Conservation (phyloP, 2,113 vertebrate species). For the Hippocampus comes region DNA sequence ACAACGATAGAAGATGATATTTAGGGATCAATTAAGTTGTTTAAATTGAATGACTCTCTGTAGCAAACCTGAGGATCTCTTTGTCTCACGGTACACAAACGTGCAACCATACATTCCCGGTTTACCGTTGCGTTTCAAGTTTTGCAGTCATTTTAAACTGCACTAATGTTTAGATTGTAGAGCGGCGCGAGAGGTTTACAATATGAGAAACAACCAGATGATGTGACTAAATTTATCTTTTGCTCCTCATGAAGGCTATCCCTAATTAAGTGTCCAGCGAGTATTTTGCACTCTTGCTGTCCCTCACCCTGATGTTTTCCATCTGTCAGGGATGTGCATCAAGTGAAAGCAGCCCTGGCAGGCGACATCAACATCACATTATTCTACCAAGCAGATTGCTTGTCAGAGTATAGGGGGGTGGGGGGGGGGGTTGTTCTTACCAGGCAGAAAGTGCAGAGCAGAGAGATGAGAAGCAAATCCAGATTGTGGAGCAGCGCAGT, state of each 20-base stretch:
- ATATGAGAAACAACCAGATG: neutral
- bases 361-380: slow-evolving; percentile 1
- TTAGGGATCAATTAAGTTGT: no score
- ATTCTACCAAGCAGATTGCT: neutral
- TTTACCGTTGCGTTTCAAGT: neutral
- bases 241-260: neutral
- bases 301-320: neutral
- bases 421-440: slow-evolving; percentile 72
- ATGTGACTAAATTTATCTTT: no score
- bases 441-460: slow-evolving; percentile 77
- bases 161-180: neutral
- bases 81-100: no score
- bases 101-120: no score
- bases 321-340: neutral
- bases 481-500: slow-evolving; percentile 77
- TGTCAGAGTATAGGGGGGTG: neutral
- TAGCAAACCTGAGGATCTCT: no score
- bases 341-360: neutral
- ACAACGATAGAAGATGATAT: no score
- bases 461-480: slow-evolving; percentile 80
- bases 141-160: neutral
- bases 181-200: neutral
- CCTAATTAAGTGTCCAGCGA: neutral
- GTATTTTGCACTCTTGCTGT: neutral
- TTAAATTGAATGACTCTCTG: no score